A percentile compares a stretch with the other conserved stretches of the same genome.
Evolutionary conservation across 2,113 vertebrate species (phyloP).

Genomic region (Leuciscus idus): DNA sequence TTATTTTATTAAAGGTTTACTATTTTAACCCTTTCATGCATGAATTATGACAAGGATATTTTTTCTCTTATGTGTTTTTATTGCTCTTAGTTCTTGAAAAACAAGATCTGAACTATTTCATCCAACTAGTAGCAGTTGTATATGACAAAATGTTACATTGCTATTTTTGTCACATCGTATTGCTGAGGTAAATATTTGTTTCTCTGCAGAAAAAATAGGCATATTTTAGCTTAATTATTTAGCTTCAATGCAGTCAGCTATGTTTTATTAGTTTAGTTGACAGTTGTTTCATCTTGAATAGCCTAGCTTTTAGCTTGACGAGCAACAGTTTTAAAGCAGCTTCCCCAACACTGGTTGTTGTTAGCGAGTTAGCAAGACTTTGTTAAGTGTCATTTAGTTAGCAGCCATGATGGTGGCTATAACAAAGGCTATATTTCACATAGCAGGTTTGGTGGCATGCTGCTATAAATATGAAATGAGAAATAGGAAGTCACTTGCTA

Average conservation of each 20-base stretch:
- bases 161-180: neutral
- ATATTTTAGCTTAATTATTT: neutral
- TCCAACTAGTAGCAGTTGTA: neutral
- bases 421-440: neutral
- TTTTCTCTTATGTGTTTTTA: no score
- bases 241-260: neutral
- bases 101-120: no score
- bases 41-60: no score
- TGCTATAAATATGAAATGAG: slow-evolving; percentile 18
- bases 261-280: neutral
- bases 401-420: neutral
- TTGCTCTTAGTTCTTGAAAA: no score
- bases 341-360: neutral
- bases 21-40: no score
- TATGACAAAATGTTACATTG: neutral
- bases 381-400: neutral
- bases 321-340: neutral
- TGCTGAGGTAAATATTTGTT: neutral
- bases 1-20: no score
- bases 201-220: no score
- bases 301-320: neutral
- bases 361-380: neutral
- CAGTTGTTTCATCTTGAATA: no score
- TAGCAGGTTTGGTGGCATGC: neutral
- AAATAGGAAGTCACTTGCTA: neutral